Evolutionary conservation across 2,797 vertebrate genomes (phyloP).

Genomic region (Apogon talboti): DNA sequence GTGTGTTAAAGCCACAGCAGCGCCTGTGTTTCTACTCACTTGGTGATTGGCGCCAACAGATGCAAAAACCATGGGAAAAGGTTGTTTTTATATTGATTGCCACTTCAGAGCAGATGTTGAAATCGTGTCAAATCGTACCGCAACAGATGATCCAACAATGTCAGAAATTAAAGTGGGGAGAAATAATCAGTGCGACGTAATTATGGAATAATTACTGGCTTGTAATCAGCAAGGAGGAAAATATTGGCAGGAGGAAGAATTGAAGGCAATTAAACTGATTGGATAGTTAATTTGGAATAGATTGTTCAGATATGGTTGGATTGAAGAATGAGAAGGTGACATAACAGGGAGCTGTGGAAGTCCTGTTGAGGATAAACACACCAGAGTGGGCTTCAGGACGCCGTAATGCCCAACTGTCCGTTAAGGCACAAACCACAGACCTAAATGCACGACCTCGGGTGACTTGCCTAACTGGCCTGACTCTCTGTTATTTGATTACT

Average conservation of each 20-base stretch:
- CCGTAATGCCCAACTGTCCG: constrained; percentile 31
- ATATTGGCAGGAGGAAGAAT: constrained; percentile 49
- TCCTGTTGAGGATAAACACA: constrained; percentile 7
- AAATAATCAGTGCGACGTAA: constrained; percentile 39
- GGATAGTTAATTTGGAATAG: constrained; percentile 45
- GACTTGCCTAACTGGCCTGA: constrained; percentile 44
- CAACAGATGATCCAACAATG: constrained; percentile 23
- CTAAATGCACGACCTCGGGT: constrained; percentile 24
- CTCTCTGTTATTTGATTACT: constrained; percentile 64
- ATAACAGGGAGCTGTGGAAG: not conserved
- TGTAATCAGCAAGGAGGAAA: constrained; percentile 58
- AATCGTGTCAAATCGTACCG: constrained; percentile 8
- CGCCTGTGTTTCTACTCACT: constrained; percentile 41
- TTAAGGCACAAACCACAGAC: constrained; percentile 16
- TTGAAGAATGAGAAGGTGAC: constrained; percentile 25
- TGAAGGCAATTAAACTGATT: constrained; percentile 62
- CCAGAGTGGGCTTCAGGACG: not conserved
- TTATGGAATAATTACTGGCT: constrained; percentile 51
- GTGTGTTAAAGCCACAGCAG: constrained; percentile 45
- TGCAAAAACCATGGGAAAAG: constrained; percentile 27
- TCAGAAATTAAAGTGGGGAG: constrained; percentile 6
- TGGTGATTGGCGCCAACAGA: constrained; percentile 54
- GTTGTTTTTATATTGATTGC: not conserved
- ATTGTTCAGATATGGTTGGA: constrained; percentile 50
- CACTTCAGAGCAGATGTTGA: constrained; percentile 11